Conservation (phyloP, 1,140 invertebrate genomes). For the Nylanderia fulva region DNA sequence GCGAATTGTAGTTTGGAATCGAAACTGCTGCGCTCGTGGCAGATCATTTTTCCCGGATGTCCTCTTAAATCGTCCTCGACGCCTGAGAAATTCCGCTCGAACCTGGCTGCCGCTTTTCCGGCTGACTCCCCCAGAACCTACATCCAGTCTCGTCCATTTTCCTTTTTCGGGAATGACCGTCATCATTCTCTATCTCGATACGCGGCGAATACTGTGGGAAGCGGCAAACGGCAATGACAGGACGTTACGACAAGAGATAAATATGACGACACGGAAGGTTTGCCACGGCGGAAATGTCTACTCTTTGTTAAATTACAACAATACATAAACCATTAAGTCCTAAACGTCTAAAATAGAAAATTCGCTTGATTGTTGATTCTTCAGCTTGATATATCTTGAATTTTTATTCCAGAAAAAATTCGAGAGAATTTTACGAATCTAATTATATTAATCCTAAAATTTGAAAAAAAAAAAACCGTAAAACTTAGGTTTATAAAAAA, state of each 20-base stretch:
- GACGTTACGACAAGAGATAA: constrained; percentile 48
- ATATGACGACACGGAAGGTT: constrained; percentile 16
- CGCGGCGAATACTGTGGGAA: constrained; percentile 50
- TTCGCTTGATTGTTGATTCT: neutral
- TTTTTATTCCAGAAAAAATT: neutral
- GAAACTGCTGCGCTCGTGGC: constrained; percentile 72
- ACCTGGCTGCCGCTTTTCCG: constrained; percentile 56
- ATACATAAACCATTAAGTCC: constrained; percentile 22
- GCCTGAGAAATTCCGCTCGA: constrained; percentile 73
- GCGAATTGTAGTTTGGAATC: constrained; percentile 31
- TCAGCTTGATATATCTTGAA: neutral
- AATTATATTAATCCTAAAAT: neutral
- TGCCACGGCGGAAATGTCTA: constrained; percentile 25
- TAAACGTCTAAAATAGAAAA: neutral
- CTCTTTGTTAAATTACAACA: constrained; percentile 44
- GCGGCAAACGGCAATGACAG: constrained; percentile 50
- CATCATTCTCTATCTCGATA: constrained; percentile 59
- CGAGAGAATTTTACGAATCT: neutral
- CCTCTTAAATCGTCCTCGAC: constrained; percentile 66
- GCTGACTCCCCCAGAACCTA: constrained; percentile 54
- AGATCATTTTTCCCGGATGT: constrained; percentile 75
- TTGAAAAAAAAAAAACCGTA: neutral
- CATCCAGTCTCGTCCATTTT: constrained; percentile 51
- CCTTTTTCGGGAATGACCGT: constrained; percentile 61
- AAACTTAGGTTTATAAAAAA: neutral